Evolutionary conservation across 1,140 invertebrate species (phyloP), one percentile per base, ranked within the genome.

Genomic region (Macrocentrus cingulum): DNA sequence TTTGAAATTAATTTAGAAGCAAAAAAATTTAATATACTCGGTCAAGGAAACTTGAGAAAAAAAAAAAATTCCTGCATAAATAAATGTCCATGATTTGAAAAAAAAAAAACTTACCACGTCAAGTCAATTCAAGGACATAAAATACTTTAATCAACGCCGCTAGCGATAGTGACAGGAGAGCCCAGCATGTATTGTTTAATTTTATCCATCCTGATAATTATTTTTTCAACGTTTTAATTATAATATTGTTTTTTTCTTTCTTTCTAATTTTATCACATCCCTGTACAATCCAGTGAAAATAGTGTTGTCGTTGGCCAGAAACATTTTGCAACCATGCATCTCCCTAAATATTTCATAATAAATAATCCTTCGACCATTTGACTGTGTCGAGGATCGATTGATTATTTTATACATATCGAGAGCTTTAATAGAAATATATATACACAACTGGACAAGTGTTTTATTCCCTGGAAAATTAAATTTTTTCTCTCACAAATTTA

Each of bases 131-230:
- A 59, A 63, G 55, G 54, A 68, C 53, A 68, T 57, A 62, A 32
- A 29, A 55, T 46, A 44, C 68, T 29, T 9, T 29, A 29, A 29
- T 29, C 25, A 29, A 9, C 4, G 25, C 25, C 64, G 77, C 75
- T 79, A 78, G 75, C 72, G 65, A 78, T 78, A 79, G 77, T 79
- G 76, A 79, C 77, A 79, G 77, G 77, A 79, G 75, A 77, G 69
- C 67, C 76, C 68, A 76, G 76, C 76, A 78, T 77, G 75, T 68
- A 60, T 46, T 57, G 19, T 51, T 36, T 22, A 39, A 25, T 41
- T 55, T 46, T 48, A 61, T 72, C 63, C 57, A 37, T 65, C 59
- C 48, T 54, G 59, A 55, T 61, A 42, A 61, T 59, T 36, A 34
- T 61, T 56, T 44, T 58, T 7, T 60, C 59, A 29, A 55, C 50